A percentile compares a stretch with the other conserved stretches of the same genome.
These are phyloP conservation scores for Volucella inanis DNA, from an alignment of 2,888 invertebrate genomes.

Conservation along the genomic window DNA sequence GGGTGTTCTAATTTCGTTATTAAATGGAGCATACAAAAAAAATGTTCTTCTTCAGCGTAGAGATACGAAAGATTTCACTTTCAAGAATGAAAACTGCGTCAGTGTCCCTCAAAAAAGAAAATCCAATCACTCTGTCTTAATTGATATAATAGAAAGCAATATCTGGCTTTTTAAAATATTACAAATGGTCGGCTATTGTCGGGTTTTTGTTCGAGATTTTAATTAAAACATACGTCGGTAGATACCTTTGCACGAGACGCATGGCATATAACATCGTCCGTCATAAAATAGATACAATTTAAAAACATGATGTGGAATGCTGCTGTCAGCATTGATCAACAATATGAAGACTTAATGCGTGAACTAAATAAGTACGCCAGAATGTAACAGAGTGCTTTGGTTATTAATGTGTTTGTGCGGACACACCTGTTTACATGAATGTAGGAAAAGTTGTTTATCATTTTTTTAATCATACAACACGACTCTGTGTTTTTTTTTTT, in stretches of 20 bases:
- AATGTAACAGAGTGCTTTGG: background rate
- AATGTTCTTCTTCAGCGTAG: slow-evolving; percentile 8
- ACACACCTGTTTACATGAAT: slow-evolving; percentile 5
- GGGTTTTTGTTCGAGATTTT: slow-evolving; percentile 4
- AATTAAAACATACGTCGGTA: background rate
- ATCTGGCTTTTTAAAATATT: no score
- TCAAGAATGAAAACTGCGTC: slow-evolving; percentile 25
- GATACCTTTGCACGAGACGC: slow-evolving; percentile 16
- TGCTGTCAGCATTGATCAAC: background rate
- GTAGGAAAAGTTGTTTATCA: background rate
- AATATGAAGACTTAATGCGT: background rate
- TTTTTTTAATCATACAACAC: background rate
- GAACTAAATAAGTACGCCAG: background rate
- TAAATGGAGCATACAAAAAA: slow-evolving; percentile 58
- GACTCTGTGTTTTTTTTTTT: no score
- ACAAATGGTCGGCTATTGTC: slow-evolving; percentile 27
- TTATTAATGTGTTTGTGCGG: slow-evolving; percentile 4
- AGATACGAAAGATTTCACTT: slow-evolving; percentile 43
- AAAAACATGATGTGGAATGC: background rate
- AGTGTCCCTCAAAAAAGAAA: slow-evolving; percentile 21
- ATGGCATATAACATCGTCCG: slow-evolving; percentile 12
- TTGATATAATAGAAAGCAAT: no score
- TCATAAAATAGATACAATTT: background rate
- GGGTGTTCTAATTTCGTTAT: slow-evolving; percentile 58
- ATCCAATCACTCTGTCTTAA: no score